Base-by-base conservation (phyloP, 1,140 invertebrate species). In the Globodera rostochiensis region DNA sequence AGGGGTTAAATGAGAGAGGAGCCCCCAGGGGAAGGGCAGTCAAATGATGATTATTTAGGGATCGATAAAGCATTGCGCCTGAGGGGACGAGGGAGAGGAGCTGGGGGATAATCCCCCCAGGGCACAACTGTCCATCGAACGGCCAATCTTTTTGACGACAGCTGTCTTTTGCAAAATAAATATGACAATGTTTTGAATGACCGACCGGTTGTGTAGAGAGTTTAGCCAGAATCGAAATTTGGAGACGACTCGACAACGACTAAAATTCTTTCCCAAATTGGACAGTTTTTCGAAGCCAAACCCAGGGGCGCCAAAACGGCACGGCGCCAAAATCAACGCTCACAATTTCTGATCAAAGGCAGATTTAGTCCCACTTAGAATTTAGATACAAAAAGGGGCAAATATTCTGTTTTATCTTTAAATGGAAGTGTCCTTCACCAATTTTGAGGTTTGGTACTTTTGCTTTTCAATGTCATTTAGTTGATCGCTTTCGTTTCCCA, bases 341-440 rank as follows among this genome's bases (percentile, higher is more conserved):
- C n/a, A n/a, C n/a, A n/a, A n/a, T n/a, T n/a, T n/a, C n/a, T n/a
- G n/a, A n/a, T n/a, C 50, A 53, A 8, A 13, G 50, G 50, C 3
- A 4, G 8, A 11, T 53, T 53, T 53, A 11, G 50, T 8, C 50
- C 8, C 50, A 53, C 50, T 53, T 13, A 53, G 50, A 36, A 36
- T 36, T 53, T 8, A 53, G 13, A 53, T 53, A 53, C 8, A 53
- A 11, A 53, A 53, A 11, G 8, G 50, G 13, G 3, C 50, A 53
- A 3, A 53, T 53, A 53, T 53, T 53, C 13, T 53, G 50, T 36
- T 36, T 36, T 36, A 36, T 36, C 25, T 73, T 49, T 53, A 73
- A 53, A 25, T 78, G 49, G 60, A 78, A 21, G 49, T 78, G 49
- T 78, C 60, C 49, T 78, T 78, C 70, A 78, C 60, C 21, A 70